Percentiles rank a stretch among this genome's conserved stretches.
phyloP scores from a whole-genome alignment of 2,113 vertebrate species.

The Pogona vitticeps region DNA sequence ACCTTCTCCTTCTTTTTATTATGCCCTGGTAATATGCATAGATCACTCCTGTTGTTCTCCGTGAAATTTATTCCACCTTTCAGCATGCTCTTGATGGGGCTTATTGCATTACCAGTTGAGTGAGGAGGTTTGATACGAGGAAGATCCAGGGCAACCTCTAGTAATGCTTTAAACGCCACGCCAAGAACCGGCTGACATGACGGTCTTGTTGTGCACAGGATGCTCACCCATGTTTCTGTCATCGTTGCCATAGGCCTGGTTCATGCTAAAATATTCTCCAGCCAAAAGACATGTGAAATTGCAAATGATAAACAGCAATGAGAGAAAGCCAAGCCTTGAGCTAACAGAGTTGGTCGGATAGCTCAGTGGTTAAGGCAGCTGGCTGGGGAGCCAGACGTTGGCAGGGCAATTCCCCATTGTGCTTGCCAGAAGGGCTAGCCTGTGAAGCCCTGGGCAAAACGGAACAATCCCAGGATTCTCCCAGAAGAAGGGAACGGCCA shows the following conservation, averaged over 20 bases:
- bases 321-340: too few species aligned
- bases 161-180: constrained; percentile 63
- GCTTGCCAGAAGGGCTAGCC: too few species aligned
- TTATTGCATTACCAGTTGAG: constrained; percentile 74
- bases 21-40: constrained; percentile 76
- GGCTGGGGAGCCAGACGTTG: too few species aligned
- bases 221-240: accelerated
- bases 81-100: constrained; percentile 75
- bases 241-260: neutral
- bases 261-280: too few species aligned
- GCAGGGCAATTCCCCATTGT: too few species aligned
- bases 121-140: constrained; percentile 70
- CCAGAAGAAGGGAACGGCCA: too few species aligned
- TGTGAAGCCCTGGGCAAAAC: too few species aligned
- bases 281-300: too few species aligned
- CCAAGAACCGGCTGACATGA: constrained; percentile 10
- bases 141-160: constrained; percentile 62
- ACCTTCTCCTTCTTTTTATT: constrained; percentile 74
- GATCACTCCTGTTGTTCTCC: constrained; percentile 80
- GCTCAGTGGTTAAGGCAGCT: too few species aligned
- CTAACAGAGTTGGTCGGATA: too few species aligned
- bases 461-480: too few species aligned
- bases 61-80: constrained; percentile 79
- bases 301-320: too few species aligned
- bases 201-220: constrained; percentile 4